Evolutionary conservation across 2,113 vertebrate species (phyloP), one percentile per base, ranked within the genome.

Genomic region (Electrona antarctica): DNA sequence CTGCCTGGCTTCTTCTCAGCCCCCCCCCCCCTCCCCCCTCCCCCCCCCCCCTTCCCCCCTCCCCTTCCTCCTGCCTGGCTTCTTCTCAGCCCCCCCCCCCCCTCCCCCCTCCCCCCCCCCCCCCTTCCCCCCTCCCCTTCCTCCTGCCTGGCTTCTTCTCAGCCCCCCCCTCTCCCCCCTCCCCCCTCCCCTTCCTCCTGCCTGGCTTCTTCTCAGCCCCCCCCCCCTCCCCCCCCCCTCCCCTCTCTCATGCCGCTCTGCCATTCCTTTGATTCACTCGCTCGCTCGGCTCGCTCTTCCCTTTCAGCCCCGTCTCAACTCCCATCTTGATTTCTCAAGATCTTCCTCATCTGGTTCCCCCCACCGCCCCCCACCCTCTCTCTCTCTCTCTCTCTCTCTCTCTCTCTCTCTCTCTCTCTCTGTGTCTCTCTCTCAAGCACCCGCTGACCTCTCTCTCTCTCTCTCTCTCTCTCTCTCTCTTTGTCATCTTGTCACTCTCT

Each of bases 371-470:
- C 46, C 77, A 4, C 60, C 50, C 41, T 68, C 60, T 74, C 56
- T 64, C 7, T 9, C 59, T 73, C 78, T 62, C 69, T 71, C 72
- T 70, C 57, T 69, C 21, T 69, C 71, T 71, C 82, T 79, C 85
- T 84, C 81, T 60, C 48, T 71, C 29, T 3, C 21, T 29, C 58
- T 21, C 61, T 64, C 66, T 64, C 72, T 59, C 67, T 51, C 15
- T 71, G 71, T 71, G 81, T 79, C 85, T 84, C 81, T 60, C 48
- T 71, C 29, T 3, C 21, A 15, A 54, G 15, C 61, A 62, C 68
- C 67, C 72, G 56, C 67, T 52, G 71, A 61, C 12, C 12, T 28
- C 60, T 60, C 46, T 69, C 55, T 62, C 64, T 8, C 49, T 51
- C 47, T 28, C 33, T 33, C 51, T 45, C 13, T 55, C 65, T 50